Evolutionary conservation across 2,888 invertebrate species (phyloP).

Genomic region (Notodonta ziczac): DNA sequence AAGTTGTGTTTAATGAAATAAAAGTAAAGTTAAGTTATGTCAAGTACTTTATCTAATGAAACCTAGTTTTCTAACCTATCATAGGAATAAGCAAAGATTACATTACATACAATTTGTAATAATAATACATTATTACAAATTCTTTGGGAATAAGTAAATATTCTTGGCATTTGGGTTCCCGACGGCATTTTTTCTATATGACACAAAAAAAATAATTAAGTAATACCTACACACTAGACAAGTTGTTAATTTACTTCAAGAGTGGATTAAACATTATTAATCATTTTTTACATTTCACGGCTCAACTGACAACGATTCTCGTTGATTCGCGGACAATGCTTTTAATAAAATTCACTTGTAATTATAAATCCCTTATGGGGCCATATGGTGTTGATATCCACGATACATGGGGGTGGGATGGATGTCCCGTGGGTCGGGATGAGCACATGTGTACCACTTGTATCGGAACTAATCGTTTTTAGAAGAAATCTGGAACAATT

Average conservation of each 20-base stretch:
- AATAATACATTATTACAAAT: too few relatives aligned
- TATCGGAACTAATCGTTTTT: conserved; percentile 76
- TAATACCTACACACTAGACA: background rate
- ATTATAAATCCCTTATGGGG: conserved; percentile 65
- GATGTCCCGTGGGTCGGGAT: conserved; percentile 41
- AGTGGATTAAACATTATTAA: conserved; percentile 29
- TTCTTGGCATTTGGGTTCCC: too few relatives aligned
- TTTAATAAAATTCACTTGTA: conserved; percentile 63
- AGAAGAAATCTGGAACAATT: conserved; percentile 44
- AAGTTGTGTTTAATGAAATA: too few relatives aligned
- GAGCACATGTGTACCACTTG: conserved; percentile 72
- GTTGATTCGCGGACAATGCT: conserved; percentile 50
- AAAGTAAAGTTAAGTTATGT: too few relatives aligned
- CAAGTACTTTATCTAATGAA: too few relatives aligned
- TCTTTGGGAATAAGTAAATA: too few relatives aligned
- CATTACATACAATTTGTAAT: too few relatives aligned
- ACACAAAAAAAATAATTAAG: background rate
- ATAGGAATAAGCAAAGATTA: too few relatives aligned
- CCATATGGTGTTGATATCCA: conserved; percentile 75
- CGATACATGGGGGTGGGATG: conserved; percentile 33
- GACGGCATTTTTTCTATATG: too few relatives aligned
- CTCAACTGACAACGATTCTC: conserved; percentile 61
- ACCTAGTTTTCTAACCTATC: too few relatives aligned
- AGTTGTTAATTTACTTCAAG: conserved; percentile 1
- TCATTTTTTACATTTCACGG: conserved; percentile 67